Conservation (phyloP, 2,888 invertebrate species). For the Sesia bembeciformis region DNA sequence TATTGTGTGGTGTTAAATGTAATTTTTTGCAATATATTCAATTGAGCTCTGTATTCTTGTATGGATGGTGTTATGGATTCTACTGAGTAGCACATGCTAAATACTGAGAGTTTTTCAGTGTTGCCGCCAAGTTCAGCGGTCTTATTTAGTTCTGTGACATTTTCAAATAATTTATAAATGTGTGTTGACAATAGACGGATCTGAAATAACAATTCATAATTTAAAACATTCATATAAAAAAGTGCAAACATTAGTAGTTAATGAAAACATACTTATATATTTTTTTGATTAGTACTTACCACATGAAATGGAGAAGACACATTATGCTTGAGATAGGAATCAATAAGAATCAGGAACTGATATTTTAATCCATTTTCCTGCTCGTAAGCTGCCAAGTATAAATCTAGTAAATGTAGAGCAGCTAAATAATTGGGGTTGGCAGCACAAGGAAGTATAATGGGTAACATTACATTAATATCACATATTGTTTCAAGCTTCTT, state of each 20-base stretch:
- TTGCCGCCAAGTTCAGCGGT: constrained; percentile 33
- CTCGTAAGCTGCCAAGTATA: constrained; percentile 67
- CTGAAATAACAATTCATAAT: constrained; percentile 38
- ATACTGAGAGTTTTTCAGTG: constrained; percentile 72
- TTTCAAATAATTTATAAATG: constrained; percentile 80
- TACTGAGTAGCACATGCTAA: constrained; percentile 79
- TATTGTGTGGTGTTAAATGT: constrained; percentile 76
- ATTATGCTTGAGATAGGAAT: constrained; percentile 73
- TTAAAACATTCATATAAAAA: constrained; percentile 1
- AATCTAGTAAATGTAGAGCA: constrained; percentile 69
- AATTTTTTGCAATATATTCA: constrained; percentile 83
- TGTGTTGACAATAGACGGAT: constrained; percentile 82
- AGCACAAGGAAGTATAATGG: constrained; percentile 56
- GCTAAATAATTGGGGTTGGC: constrained; percentile 56
- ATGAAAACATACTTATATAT: background rate
- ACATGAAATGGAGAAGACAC: constrained; percentile 80
- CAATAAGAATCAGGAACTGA: constrained; percentile 57
- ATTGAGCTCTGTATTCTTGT: constrained; percentile 85
- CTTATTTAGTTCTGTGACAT: constrained; percentile 62
- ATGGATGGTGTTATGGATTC: constrained; percentile 83
- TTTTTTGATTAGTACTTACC: constrained; percentile 48
- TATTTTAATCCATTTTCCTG: constrained; percentile 53
- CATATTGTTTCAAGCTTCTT: constrained; percentile 59
- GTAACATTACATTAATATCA: constrained; percentile 50
- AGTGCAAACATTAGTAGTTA: background rate